A percentile compares a stretch with the other conserved stretches of the same genome.
Evolutionary conservation across 2,797 vertebrate genomes (phyloP).

Genomic region (Coracias cyanogaster): DNA sequence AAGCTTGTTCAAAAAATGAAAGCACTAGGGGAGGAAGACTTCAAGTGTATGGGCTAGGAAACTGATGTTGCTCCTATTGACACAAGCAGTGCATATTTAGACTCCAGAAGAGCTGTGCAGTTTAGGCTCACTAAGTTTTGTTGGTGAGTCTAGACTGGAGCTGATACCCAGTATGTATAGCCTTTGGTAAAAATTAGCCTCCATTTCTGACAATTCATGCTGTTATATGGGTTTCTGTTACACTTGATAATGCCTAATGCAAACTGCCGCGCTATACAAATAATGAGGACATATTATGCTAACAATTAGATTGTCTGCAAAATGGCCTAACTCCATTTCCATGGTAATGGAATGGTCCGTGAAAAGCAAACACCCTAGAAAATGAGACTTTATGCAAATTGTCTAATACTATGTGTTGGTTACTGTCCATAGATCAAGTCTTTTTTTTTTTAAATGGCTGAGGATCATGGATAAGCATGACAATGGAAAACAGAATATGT

Average conservation of each 20-base stretch:
- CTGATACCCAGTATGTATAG: not conserved
- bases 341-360: slow-evolving; percentile 33
- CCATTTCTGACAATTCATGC: not conserved
- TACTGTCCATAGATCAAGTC: not conserved
- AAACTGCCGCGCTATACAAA: not conserved
- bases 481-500: not conserved
- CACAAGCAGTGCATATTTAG: not conserved
- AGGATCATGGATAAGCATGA: not conserved
- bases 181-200: not conserved
- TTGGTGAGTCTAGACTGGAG: not conserved
- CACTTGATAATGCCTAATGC: not conserved
- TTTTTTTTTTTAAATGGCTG: not conserved
- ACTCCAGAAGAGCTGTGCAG: not conserved
- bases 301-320: slow-evolving; percentile 41
- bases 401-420: not conserved
- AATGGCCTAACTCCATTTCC: slow-evolving; percentile 19
- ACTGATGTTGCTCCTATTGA: not conserved
- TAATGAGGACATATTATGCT: slow-evolving; percentile 22
- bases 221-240: slow-evolving; percentile 14
- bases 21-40: not conserved
- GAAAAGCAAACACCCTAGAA: slow-evolving; percentile 41
- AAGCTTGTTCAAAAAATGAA: not conserved
- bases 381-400: slow-evolving; percentile 19
- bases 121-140: not conserved
- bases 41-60: not conserved